Evolutionary conservation across 2,113 vertebrate species (phyloP).

Genomic region (Camelus bactrianus): DNA sequence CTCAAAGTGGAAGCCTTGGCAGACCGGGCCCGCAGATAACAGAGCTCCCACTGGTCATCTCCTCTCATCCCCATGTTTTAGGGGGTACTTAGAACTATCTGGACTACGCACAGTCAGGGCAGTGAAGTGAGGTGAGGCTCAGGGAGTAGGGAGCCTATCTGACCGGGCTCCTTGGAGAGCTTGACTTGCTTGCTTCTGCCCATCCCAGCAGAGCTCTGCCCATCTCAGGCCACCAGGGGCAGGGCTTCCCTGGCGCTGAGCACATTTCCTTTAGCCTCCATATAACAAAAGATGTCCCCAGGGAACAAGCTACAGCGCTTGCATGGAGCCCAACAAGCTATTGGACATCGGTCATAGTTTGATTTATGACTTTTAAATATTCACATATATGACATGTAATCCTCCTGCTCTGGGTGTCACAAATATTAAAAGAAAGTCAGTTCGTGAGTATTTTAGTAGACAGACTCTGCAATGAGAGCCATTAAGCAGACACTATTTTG

Average conservation of each 20-base stretch:
- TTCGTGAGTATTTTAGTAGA: neutral
- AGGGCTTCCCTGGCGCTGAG: neutral
- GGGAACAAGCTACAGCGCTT: neutral
- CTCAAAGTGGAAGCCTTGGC: neutral
- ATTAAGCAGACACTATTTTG: neutral
- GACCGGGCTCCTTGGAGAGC: neutral
- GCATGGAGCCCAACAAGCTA: too few relatives aligned
- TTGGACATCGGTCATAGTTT: neutral
- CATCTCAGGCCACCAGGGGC: neutral
- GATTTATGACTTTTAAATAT: neutral
- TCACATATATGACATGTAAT: neutral
- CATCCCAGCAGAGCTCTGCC: neutral
- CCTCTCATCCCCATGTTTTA: neutral
- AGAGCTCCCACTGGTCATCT: neutral
- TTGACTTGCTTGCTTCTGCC: neutral
- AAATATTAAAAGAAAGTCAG: neutral
- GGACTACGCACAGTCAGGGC: neutral
- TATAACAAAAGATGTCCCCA: neutral
- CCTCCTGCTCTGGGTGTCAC: neutral
- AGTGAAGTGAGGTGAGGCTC: fast-evolving
- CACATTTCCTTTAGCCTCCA: neutral
- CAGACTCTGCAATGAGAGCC: neutral
- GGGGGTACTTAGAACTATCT: too few relatives aligned
- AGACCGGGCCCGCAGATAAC: fast-evolving
- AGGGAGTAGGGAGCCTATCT: neutral